Base-by-base conservation (phyloP, 1,140 invertebrate species). In the Archivesica marissinica region DNA sequence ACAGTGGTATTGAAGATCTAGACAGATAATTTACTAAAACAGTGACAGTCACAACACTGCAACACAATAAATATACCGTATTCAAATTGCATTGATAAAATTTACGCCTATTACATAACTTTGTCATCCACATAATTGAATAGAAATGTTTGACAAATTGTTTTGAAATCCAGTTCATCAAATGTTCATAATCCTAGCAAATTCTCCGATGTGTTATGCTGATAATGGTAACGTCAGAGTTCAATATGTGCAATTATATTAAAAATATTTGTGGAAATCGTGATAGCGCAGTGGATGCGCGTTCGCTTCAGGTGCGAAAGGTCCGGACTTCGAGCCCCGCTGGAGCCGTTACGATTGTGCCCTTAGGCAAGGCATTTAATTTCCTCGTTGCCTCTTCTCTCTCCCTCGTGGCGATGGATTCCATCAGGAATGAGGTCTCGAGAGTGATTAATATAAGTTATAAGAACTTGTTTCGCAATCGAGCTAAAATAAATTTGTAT, bases 71-170 rank as follows among this genome's bases (percentile, higher is more conserved):
- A n/a, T n/a, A 64, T 64, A 64, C 30, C 28, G 7, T 35, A 35
- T 35, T 11, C 59, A 35, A 13, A 33, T 64, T 64, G 15, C 59
- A 64, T 64, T 64, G 59, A 64, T 33, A 64, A 33, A 35, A 33
- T 64, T 35, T 64, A 64, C 30, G 38, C 59, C 38, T 35, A 64
- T 64, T 64, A 35, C 30, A 33, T 35, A 33, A 64, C 59, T 64
- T 20, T 17, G 28, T 3, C 59, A 35, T 64, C 59, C 59, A 64
- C 30, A 30, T 35, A 6, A 64, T 20, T 64, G 30, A 64, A 64
- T 33, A 64, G 0, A 64, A 64, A 64, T 64, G 59, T 35, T 64
- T 64, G 59, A 64, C 59, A 64, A 64, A 64, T 64, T 33, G 59
- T 64, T 35, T 64, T 64, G 33, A 64, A 64, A 64, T 35, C 23